Evolutionary conservation across 2,113 vertebrate genomes (phyloP), one percentile per base, ranked within the genome.

Genomic region (Hemibagrus wyckioides): DNA sequence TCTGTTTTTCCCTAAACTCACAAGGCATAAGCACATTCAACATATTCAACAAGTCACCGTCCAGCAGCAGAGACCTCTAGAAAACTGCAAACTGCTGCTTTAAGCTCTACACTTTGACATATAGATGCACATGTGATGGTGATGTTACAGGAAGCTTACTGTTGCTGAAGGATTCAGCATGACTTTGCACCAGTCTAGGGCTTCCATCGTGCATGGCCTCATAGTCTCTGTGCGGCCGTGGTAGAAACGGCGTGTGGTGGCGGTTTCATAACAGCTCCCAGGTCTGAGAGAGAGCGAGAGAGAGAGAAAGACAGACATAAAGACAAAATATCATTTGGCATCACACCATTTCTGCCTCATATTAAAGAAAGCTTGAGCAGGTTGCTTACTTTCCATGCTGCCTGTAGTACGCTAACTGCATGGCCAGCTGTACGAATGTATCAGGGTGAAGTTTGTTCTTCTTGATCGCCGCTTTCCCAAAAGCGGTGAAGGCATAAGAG

Each of bases 161-260:
- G 80, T 79, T n/a, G 87, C 69, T 6, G 50, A 86, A 63, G 96
- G 96, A 89, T 98, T 94, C 83, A 95, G 88, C 98, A 99, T 99
- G 75, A 94, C 92, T 83, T 90, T 93, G 92, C 98, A 99, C 97
- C 98, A 99, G 21, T 90, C 89, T 89, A 97, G 81, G 1, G 96
- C 96, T 93, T 99, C 98, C 79, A 89, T 5, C 6, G 98, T 98
- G 88, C 98, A 98, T 0, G 98, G 87, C 6, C 98, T 93, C 94
- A 99, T 89, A 1, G 98, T 99, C 92, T 99, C 98, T 0, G 98
- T 99, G 84, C 98, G 97, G 85, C 97, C 98, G 1, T 99, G 98
- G 86, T 96, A 99, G 92, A 97, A 99, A 39, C 92, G 95, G 6
- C 98, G 95, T 0, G 98, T 99, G 90, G 90, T 97, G 21, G 98